Percentiles rank a stretch among this genome's conserved stretches.
phyloP scores from a whole-genome alignment of 2,888 invertebrate species.

The Carabus problematicus region DNA sequence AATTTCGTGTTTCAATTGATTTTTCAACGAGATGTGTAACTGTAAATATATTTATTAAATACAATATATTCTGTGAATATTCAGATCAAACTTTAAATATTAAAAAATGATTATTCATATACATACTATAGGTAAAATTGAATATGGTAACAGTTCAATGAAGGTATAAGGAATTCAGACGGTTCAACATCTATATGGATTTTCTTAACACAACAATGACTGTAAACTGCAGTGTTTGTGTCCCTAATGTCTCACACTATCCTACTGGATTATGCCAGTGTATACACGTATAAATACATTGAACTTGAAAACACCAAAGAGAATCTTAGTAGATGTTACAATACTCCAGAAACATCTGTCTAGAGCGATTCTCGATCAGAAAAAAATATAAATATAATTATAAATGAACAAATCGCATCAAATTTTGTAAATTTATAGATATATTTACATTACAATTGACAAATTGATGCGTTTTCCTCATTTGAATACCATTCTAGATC shows the following conservation, averaged over 20 bases:
- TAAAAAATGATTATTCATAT: background rate
- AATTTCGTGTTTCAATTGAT: constrained; percentile 16
- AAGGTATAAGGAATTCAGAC: background rate
- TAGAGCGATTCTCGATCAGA: too few relatives aligned
- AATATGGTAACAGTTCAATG: background rate
- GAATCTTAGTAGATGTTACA: too few relatives aligned
- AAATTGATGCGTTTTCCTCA: too few relatives aligned
- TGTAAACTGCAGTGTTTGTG: background rate
- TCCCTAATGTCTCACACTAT: background rate
- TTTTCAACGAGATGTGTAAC: constrained; percentile 25
- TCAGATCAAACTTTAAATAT: constrained; percentile 24
- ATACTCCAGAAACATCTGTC: too few relatives aligned
- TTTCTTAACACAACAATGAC: background rate
- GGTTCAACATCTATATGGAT: background rate
- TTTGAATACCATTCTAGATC: too few relatives aligned
- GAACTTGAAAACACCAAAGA: too few relatives aligned
- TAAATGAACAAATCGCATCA: too few relatives aligned
- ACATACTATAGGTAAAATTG: too few relatives aligned
- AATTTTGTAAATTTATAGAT: too few relatives aligned
- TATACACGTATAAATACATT: too few relatives aligned
- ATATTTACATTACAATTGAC: too few relatives aligned
- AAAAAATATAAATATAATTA: too few relatives aligned
- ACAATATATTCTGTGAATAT: constrained; percentile 36
- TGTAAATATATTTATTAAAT: constrained; percentile 31
- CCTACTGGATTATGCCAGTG: background rate